phyloP scores from a whole-genome alignment of 2,888 invertebrate species.

The Vanessa cardui region DNA sequence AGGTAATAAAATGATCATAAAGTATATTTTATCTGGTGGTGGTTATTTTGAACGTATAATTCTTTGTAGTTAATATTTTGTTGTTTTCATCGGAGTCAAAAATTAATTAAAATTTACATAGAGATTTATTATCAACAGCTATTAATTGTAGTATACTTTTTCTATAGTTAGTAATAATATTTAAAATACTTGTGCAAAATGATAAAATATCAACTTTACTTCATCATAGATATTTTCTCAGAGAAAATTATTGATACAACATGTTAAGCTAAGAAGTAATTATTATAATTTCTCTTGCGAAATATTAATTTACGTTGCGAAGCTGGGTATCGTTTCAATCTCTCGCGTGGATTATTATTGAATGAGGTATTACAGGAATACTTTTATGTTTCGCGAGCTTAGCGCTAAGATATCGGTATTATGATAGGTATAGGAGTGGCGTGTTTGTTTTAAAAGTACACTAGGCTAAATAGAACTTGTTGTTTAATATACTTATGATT shows the following conservation, averaged over 20 bases:
- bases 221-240: constrained; percentile 22
- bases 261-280: constrained; percentile 51
- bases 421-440: constrained; percentile 50
- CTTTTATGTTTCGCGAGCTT: constrained; percentile 48
- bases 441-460: constrained; percentile 60
- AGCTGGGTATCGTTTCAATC: constrained; percentile 55
- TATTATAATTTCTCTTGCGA: constrained; percentile 65
- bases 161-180: neutral
- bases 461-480: constrained; percentile 42
- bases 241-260: constrained; percentile 23
- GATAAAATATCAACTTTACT: constrained; percentile 9
- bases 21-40: no score
- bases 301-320: constrained; percentile 67
- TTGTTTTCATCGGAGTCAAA: no score
- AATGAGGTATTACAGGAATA: constrained; percentile 64
- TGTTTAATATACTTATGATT: neutral
- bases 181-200: neutral
- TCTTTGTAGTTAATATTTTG: no score
- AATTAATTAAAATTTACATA: no score
- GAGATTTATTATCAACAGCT: neutral
- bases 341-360: constrained; percentile 67
- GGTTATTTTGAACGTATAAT: no score
- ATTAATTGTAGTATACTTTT: neutral
- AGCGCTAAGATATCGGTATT: constrained; percentile 52
- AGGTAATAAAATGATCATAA: no score